Conservation (phyloP, 2,797 vertebrate species). For the Bothrops alternatus region DNA sequence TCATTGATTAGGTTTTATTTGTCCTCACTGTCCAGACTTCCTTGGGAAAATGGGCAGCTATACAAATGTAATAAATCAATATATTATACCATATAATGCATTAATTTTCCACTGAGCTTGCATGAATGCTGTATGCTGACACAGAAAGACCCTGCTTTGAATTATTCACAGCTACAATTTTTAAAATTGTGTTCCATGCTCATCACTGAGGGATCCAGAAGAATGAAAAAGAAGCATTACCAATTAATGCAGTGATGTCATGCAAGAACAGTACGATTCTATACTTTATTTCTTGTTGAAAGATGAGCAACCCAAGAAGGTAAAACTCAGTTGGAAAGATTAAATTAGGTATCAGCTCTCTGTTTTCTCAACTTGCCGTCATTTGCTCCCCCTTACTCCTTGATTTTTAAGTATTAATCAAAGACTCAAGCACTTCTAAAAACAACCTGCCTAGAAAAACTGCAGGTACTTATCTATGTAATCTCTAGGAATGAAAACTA, state of each 20-base stretch:
- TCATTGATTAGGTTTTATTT: background rate
- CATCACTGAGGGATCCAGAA: constrained; percentile 19
- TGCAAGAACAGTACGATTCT: constrained; percentile 45
- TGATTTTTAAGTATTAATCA: constrained; percentile 63
- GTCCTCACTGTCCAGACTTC: background rate
- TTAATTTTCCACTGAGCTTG: constrained; percentile 40
- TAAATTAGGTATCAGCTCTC: constrained; percentile 62
- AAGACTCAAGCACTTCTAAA: constrained; percentile 42
- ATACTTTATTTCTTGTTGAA: constrained; percentile 48
- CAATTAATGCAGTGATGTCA: constrained; percentile 60
- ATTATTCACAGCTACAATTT: constrained; percentile 43
- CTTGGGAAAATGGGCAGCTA: background rate
- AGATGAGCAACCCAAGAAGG: constrained; percentile 58
- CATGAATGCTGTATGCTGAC: constrained; percentile 43
- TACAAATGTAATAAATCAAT: background rate
- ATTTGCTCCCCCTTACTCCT: constrained; percentile 31
- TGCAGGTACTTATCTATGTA: background rate
- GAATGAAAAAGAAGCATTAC: constrained; percentile 45
- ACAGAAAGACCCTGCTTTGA: constrained; percentile 44
- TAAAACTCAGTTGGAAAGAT: constrained; percentile 61
- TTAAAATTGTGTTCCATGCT: constrained; percentile 17
- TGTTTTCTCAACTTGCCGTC: constrained; percentile 60
- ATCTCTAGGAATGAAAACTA: background rate
- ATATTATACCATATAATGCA: background rate
- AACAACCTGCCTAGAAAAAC: background rate